These are phyloP conservation scores for Speoplatyrhinus poulsoni DNA, from an alignment of 2,113 vertebrate species.

Conservation along the genomic window DNA sequence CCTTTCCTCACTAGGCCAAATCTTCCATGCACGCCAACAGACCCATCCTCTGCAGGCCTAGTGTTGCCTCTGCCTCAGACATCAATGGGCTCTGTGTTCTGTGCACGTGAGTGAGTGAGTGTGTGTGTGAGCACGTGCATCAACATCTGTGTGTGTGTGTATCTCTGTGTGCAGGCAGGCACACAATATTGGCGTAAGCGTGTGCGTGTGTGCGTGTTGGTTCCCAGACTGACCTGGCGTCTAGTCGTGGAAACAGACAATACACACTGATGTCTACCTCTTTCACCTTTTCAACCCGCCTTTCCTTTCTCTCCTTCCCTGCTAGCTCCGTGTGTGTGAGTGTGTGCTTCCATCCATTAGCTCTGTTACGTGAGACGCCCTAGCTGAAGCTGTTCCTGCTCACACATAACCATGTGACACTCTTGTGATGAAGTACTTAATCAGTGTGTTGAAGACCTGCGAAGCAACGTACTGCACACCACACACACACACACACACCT, in stretches of 20 bases:
- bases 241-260: slow-evolving; percentile 60
- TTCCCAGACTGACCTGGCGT: slow-evolving; percentile 62
- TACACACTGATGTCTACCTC: slow-evolving; percentile 50
- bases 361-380: slow-evolving; percentile 51
- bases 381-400: slow-evolving; percentile 12
- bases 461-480: not conserved
- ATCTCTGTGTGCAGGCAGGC: too few species aligned
- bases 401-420: slow-evolving; percentile 13
- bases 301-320: slow-evolving; percentile 50
- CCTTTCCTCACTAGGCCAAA: slow-evolving; percentile 29
- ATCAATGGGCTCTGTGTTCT: slow-evolving; percentile 35
- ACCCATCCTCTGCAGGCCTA: slow-evolving; percentile 64
- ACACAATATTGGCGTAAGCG: too few species aligned
- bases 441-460: slow-evolving; percentile 18
- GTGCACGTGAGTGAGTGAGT: not conserved
- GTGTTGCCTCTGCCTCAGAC: slow-evolving; percentile 56
- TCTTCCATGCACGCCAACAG: slow-evolving; percentile 54
- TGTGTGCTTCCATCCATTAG: slow-evolving; percentile 45
- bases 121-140: not conserved
- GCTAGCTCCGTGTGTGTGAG: slow-evolving; percentile 55
- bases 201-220: slow-evolving; percentile 10
- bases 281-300: slow-evolving; percentile 59
- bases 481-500: slow-evolving; percentile 2
- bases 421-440: slow-evolving; percentile 26
- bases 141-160: not conserved